Evolutionary conservation across 1,140 invertebrate species (phyloP).

Genomic region (Potamilus streckersoni): DNA sequence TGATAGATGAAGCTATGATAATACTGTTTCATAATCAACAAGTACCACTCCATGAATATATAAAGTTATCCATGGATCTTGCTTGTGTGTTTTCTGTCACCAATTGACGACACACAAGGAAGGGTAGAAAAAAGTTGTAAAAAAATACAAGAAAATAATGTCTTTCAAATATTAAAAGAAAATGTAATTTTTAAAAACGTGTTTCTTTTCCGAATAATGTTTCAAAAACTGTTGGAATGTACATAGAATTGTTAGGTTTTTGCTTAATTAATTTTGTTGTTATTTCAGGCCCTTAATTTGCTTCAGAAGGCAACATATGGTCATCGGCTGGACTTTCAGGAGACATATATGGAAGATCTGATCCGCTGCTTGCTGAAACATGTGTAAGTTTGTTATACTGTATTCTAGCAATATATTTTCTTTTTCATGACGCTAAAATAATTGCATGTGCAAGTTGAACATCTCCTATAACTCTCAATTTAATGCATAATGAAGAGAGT

Average conservation of each 20-base stretch:
- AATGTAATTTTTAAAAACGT: not conserved
- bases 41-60: no score
- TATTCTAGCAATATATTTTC: not conserved
- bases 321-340: constrained; percentile 52
- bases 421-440: not conserved
- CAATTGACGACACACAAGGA: no score
- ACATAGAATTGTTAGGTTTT: not conserved
- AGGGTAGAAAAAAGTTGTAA: no score
- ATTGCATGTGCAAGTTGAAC: not conserved
- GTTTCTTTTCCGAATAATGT: not conserved
- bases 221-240: not conserved
- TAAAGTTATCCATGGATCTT: no score
- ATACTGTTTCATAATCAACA: no score
- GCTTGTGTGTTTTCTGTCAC: no score
- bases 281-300: constrained; percentile 56
- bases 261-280: constrained; percentile 3
- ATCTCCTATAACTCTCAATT: no score
- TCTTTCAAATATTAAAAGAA: no score
- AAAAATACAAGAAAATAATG: no score
- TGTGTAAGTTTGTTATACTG: constrained; percentile 48
- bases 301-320: constrained; percentile 61
- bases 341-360: constrained; percentile 55
- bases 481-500: no score
- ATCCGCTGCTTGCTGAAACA: constrained; percentile 53
- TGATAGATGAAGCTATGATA: no score